Percentiles rank a stretch among this genome's conserved stretches.
Conservation (phyloP, 2,113 vertebrate species). For the Montifringilla adamsi region DNA sequence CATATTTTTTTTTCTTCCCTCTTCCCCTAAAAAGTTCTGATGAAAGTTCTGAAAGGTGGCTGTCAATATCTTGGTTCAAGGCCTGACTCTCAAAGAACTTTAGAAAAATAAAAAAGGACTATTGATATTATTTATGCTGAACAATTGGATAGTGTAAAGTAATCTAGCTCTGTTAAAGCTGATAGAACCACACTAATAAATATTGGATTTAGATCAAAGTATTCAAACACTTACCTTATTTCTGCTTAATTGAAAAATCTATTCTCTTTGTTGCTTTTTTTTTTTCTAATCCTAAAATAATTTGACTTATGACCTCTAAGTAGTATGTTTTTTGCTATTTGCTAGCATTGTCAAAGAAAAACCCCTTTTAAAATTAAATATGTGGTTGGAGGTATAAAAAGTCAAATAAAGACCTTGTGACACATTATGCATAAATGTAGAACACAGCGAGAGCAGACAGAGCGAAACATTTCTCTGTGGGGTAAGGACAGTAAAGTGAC, state of each 20-base stretch:
- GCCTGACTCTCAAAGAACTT: not conserved
- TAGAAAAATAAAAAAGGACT: not conserved
- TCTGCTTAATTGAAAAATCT: not conserved
- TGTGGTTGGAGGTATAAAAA: not conserved
- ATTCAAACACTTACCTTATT: not conserved
- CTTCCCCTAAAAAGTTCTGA: not conserved
- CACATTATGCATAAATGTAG: not conserved
- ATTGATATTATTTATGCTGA: not conserved
- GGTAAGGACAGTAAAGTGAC: not conserved
- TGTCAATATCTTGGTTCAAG: not conserved
- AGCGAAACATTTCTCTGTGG: not conserved
- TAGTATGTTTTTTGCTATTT: not conserved
- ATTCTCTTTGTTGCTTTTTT: not conserved
- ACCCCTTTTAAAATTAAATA: not conserved
- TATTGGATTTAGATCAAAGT: not conserved
- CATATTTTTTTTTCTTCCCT: not conserved
- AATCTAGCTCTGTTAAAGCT: not conserved
- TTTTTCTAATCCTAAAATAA: not conserved
- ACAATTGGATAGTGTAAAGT: not conserved
- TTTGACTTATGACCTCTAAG: not conserved
- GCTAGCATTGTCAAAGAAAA: not conserved
- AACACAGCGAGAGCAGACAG: not conserved
- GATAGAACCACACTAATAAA: not conserved
- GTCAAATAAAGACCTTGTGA: not conserved
- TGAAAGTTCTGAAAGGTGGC: not conserved